Evolutionary conservation across 2,888 invertebrate species (phyloP), one percentile per base, ranked within the genome.

Genomic region (Lymantria monacha): DNA sequence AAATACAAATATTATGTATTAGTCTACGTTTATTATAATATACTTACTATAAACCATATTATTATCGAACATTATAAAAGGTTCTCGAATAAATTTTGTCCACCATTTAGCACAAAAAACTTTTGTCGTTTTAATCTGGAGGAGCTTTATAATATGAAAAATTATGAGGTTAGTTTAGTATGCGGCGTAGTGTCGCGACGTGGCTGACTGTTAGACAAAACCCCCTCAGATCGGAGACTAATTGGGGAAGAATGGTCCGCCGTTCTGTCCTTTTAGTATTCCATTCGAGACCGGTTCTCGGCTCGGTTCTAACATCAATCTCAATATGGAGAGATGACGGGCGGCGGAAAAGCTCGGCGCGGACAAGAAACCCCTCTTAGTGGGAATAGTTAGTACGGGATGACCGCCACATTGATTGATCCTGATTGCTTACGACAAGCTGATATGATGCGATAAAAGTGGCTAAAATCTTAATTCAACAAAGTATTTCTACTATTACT

Each of bases 361-460:
- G 76, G 81, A 90, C 90, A 90, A 88, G 88, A 55, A 87, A 85
- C 83, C 79, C 83, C 89, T 90, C 88, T 89, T 90, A 90, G 79
- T 74, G 59, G 53, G 70, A 72, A 69, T 78, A 74, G 76, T 66
- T 71, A 66, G 57, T 51, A 48, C 44, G 59, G 48, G 66, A 63
- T 72, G 67, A 70, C 70, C 66, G 61, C 49, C 71, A 76, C 75
- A 79, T 81, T 87, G 87, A 89, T 86, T 79, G 87, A 87, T 87
- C 81, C 76, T 60, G 66, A 70, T 67, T 58, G 67, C 51, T 55
- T 51, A 57, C 57, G 58, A 61, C 59, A 62, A 59, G 59, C 55
- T 63, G 53, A 62, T 63, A 60, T 48, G 49, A 53, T 46, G 44
- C 41, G 42, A n/a, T 12, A 8, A 44, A 56, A 38, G 46, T 42